These are phyloP conservation scores for Germaria angustata DNA, from an alignment of 2,888 invertebrate species.

Conservation along the genomic window DNA sequence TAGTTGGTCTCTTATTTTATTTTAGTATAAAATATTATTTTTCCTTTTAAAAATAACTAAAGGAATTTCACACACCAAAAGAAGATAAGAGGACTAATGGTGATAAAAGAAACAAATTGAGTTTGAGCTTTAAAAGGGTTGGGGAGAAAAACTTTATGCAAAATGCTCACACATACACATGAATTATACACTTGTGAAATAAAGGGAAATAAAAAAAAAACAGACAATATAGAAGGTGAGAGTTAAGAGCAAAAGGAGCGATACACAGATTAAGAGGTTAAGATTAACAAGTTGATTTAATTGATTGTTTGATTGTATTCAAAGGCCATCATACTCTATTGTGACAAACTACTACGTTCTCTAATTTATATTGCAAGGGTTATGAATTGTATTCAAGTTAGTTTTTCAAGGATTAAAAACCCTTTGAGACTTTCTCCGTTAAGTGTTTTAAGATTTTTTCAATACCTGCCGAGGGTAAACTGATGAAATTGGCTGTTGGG, in stretches of 20 bases:
- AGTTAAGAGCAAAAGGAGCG: conserved; percentile 43
- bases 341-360: not conserved
- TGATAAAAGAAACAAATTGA: conserved; percentile 9
- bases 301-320: conserved; percentile 8
- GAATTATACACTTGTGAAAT: conserved; percentile 71
- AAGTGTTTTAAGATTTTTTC: conserved; percentile 2
- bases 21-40: conserved; percentile 38
- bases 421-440: not conserved
- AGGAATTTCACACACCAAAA: conserved; percentile 54
- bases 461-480: conserved; percentile 50
- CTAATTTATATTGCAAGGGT: not conserved
- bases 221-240: conserved; percentile 19
- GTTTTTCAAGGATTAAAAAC: not conserved
- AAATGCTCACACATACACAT: conserved; percentile 69
- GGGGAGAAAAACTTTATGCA: conserved; percentile 48
- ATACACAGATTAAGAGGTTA: conserved; percentile 34
- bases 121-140: conserved; percentile 2
- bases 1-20: conserved; percentile 33
- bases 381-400: not conserved
- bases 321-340: conserved; percentile 23
- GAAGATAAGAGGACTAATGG: conserved; percentile 25
- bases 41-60: conserved; percentile 60
- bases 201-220: conserved; percentile 33
- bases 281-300: conserved; percentile 30
- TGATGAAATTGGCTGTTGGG: conserved; percentile 46